Base-by-base conservation (phyloP, 2,797 vertebrate genomes). In the Choloepus didactylus region DNA sequence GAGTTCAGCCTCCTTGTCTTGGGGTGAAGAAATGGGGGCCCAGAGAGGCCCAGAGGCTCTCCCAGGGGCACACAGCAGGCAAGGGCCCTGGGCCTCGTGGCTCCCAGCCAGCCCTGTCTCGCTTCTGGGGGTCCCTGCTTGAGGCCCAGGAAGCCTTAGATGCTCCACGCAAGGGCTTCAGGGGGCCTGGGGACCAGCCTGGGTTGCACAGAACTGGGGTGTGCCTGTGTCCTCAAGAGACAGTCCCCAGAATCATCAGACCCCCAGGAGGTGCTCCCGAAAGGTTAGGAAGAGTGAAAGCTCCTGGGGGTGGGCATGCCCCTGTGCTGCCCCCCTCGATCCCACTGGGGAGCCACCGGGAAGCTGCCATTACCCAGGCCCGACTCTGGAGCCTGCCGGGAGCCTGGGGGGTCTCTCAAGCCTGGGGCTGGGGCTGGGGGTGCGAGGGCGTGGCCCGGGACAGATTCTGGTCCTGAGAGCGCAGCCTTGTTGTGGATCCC, bases 401-500 rank as follows among this genome's bases (percentile, higher is more conserved):
- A 62, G 69, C 14, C 31, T 46, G 51, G 51, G 51, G 51, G 51
- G 51, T 31, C 15, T 14, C 31, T n/a, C 4, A 12, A 41, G 75
- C 56, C 75, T 0, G 41, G 29, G 18, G 59, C 38, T 59, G 81
- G 21, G 10, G n/a, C 38, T 49, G 25, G 51, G 31, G 44, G 12
- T 6, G 0, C 18, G n/a, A 69, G 25, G 54, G 4, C 18, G 16
- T 35, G 29, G 31, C 10, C 23, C 2, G 0, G 0, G 0, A 9
- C 67, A 49, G 49, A 49, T 35, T 12, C 54, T 25, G 54, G 35
- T 25, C 3, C 4, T 41, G 44, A 41, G 19, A 54, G n/a, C 8
- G 10, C 27, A 6, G 44, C 19, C 41, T 12, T 11, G 31, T 1
- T 1, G 35, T 5, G 6, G 35, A 21, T 16, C 41, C 35, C 54